phyloP scores from a whole-genome alignment of 92 coral and sea anemone species.

The Virgularia gustaviana region DNA sequence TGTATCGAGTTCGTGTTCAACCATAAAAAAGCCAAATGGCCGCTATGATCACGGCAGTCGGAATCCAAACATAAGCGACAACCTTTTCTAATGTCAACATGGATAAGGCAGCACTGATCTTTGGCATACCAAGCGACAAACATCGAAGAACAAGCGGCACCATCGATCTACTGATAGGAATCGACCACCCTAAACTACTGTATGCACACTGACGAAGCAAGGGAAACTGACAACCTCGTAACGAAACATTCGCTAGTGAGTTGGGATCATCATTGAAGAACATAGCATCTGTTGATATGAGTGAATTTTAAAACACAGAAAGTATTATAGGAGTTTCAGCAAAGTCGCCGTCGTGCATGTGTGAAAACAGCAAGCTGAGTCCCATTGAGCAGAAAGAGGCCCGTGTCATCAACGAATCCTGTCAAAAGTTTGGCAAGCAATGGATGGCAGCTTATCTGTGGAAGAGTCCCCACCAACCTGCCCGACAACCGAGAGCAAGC shows the following conservation, averaged over 20 bases:
- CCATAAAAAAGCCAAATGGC: slow-evolving; percentile 37
- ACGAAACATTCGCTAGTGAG: slow-evolving; percentile 29
- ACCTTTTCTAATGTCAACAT: slow-evolving; percentile 33
- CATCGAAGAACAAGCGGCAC: slow-evolving; percentile 47
- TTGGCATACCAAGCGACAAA: slow-evolving; percentile 14
- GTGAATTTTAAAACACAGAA: slow-evolving; percentile 52
- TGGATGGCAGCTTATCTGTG: slow-evolving; percentile 59
- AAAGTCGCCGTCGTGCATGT: slow-evolving; percentile 28
- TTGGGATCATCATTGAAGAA: slow-evolving; percentile 39
- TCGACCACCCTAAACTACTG: slow-evolving; percentile 61
- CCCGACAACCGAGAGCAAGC: slow-evolving; percentile 40
- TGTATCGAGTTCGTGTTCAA: slow-evolving; percentile 44
- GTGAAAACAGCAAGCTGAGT: slow-evolving; percentile 51
- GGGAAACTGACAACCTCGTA: slow-evolving; percentile 7
- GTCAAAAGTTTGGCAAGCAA: slow-evolving; percentile 47
- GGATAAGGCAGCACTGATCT: neutral
- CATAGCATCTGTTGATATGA: slow-evolving; percentile 33
- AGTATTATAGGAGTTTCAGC: slow-evolving; percentile 42
- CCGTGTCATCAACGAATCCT: slow-evolving; percentile 50
- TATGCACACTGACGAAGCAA: slow-evolving; percentile 49
- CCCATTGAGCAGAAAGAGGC: slow-evolving; percentile 50
- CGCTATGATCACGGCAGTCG: slow-evolving; percentile 50
- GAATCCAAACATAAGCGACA: slow-evolving; percentile 57
- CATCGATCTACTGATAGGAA: slow-evolving; percentile 59
- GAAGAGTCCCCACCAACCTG: slow-evolving; percentile 20